Evolutionary conservation across 1,140 invertebrate genomes (phyloP), one percentile per base, ranked within the genome.

Genomic region (Microplitis mediator): DNA sequence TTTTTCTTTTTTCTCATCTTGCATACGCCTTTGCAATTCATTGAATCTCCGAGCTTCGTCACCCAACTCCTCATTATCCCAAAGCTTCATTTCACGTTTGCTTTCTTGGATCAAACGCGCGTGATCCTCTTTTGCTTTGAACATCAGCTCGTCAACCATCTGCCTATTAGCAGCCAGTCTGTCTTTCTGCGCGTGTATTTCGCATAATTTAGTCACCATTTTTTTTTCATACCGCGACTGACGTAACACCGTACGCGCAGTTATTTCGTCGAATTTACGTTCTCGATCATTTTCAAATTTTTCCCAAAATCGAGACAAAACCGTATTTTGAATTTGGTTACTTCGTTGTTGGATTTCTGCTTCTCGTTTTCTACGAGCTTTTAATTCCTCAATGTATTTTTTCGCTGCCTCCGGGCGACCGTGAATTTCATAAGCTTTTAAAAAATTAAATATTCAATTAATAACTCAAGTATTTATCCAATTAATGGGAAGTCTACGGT

Each of bases 171-270:
- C 80, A 0, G 85, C 75, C 67, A 91, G 86, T 69, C 86, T 84
- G 9, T 88, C 82, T 36, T 87, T 88, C 74, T 90, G 85, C 35
- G 89, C 82, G 16, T 89, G 87, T 0, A 90, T 87, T 76, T 90
- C 89, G 78, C 88, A 88, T 45, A 91, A 80, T 81, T 91, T 90
- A 36, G 86, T 88, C 36, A 88, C 84, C 81, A 92, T 89, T 80
- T 90, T 88, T 77, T 91, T 91, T 74, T 92, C 91, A 78, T 90
- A 91, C 32, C 87, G 83, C 2, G 90, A 90, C 65, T 91, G 86
- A 75, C 89, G 88, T 74, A 91, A 78, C 3, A 91, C 84, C 74
- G 88, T 89, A 69, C 87, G 85, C 0, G 87, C 87, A 13, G 90
- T 79, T n/a, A 85, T 79, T 51, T 81, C 82, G 73, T 90, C 86